A percentile compares a stretch with the other conserved stretches of the same genome.
Conservation (phyloP, 2,113 vertebrate species). For the Syngnathus floridae region DNA sequence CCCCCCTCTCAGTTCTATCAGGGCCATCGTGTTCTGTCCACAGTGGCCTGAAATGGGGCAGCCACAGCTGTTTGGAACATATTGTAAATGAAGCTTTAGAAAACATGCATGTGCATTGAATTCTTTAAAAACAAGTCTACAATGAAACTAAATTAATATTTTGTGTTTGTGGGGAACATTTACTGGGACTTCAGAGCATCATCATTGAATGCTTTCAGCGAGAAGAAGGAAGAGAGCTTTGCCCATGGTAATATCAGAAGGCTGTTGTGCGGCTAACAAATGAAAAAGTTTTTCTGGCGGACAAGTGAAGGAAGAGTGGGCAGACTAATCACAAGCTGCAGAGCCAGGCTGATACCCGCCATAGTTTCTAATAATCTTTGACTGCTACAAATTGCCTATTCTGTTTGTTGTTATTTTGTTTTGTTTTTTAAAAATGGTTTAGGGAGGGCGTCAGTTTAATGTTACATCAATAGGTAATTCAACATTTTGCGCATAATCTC, state of each 20-base stretch:
- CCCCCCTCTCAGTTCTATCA: too few species aligned
- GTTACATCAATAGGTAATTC: background rate
- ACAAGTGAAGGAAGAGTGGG: background rate
- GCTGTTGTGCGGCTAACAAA: background rate
- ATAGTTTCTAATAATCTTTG: background rate
- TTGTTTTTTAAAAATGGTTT: background rate
- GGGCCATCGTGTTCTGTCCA: too few species aligned
- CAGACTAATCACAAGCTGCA: background rate
- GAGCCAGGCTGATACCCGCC: background rate
- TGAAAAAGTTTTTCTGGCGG: background rate
- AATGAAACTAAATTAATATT: too few species aligned
- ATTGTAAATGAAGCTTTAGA: too few species aligned
- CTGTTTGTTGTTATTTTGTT: background rate
- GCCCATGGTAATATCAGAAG: background rate
- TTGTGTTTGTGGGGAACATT: too few species aligned
- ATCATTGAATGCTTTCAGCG: too few species aligned
- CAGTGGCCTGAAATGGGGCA: too few species aligned
- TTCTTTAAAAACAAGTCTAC: too few species aligned
- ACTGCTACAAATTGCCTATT: background rate
- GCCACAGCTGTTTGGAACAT: too few species aligned
- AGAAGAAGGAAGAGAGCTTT: background rate
- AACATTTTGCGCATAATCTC: background rate
- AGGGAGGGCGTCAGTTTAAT: background rate
- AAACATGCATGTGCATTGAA: too few species aligned
- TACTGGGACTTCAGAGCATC: too few species aligned